Base-by-base conservation (phyloP, 1,140 invertebrate species). In the Apis laboriosa region DNA sequence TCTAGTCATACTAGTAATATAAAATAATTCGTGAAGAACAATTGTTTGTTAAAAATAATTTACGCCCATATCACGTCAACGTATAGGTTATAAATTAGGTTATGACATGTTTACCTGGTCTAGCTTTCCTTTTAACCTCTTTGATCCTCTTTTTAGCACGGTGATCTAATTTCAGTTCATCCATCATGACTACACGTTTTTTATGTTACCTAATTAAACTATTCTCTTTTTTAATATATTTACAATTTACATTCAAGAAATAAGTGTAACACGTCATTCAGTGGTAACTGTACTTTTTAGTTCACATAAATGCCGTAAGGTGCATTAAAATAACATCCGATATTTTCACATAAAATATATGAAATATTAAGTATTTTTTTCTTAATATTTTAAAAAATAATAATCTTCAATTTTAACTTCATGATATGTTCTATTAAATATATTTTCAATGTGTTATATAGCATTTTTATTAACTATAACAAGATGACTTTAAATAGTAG, bases 121-220 rank as follows among this genome's bases (percentile, higher is more conserved):
- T 95, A 11, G 98, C 97, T 95, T 97, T 97, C 84, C 95, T 95
- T 94, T 98, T 98, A 8, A 97, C 97, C 92, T 98, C 98, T 90
- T 96, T 96, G 77, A 98, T 97, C 81, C 97, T 95, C 94, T 97
- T 98, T 86, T 96, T 96, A 28, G 97, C 96, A 91, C 97, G 96
- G 90, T 97, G 96, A 87, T 97, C 96, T 91, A 97, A 84, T 91
- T 96, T 92, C 19, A 83, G 51, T 55, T 93, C 92, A 4, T 93
- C 93, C 53, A 91, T 89, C 92, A 94, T 94, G 83, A 66, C 77
- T 85, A 85, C 74, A 68, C 58, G n/a, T 76, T 64, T 77, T n/a
- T 77, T 67, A 24, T 88, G 77, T 83, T 83, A 63, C 49, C 74
- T 81, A 83, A 53, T 85, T 83, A 77, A 77, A 24, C 67, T 83